These are phyloP conservation scores for Macaria liturata DNA, from an alignment of 2,888 invertebrate species.

Conservation along the genomic window DNA sequence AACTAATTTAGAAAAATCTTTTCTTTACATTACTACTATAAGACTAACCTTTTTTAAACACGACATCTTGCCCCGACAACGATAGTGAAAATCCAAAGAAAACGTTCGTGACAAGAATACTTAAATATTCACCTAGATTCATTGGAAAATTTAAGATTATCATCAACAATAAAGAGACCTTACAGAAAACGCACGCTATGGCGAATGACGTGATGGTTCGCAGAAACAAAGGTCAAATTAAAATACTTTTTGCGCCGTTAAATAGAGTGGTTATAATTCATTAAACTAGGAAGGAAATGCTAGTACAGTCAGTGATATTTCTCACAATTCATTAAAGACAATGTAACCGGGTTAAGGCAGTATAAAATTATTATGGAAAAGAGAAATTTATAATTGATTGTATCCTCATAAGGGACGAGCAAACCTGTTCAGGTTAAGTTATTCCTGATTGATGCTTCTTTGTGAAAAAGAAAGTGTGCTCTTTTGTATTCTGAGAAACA, in stretches of 20 bases:
- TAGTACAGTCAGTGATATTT: too few species aligned
- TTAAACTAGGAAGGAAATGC: background rate
- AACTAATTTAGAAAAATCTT: too few species aligned
- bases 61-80: constrained; percentile 37
- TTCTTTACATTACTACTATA: too few species aligned
- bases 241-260: background rate
- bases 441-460: too few species aligned
- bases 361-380: too few species aligned
- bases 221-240: constrained; percentile 5
- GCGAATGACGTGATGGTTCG: constrained; percentile 12
- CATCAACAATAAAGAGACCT: constrained; percentile 31
- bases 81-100: constrained; percentile 34
- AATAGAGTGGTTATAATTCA: background rate
- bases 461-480: too few species aligned
- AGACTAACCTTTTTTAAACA: constrained; percentile 22
- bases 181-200: constrained; percentile 29
- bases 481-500: too few species aligned
- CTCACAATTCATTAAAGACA: too few species aligned
- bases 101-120: constrained; percentile 17
- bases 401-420: too few species aligned
- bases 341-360: too few species aligned
- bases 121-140: constrained; percentile 33
- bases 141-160: constrained; percentile 24
- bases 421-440: too few species aligned
- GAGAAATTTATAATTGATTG: too few species aligned